These are phyloP conservation scores for Apotomis turbidana DNA, from an alignment of 2,888 invertebrate genomes.

Conservation along the genomic window DNA sequence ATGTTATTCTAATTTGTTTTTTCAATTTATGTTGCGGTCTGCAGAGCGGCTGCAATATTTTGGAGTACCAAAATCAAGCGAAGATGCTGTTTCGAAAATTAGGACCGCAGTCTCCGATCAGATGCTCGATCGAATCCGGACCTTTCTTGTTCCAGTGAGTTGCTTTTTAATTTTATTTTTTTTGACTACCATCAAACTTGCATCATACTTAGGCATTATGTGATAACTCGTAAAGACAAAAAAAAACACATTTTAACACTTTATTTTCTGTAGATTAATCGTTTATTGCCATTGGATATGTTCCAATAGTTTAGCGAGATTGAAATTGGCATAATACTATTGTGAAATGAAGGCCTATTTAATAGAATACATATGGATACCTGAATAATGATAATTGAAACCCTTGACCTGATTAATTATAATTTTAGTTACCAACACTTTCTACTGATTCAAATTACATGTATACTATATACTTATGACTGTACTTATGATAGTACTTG, in stretches of 20 bases:
- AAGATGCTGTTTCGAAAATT: conserved; percentile 99
- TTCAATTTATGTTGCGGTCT: conserved; percentile 66
- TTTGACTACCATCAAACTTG: background rate
- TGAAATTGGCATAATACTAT: conserved; percentile 1
- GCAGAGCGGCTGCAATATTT: conserved; percentile 95
- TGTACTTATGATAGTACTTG: too few relatives aligned
- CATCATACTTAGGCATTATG: background rate
- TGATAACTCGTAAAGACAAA: background rate
- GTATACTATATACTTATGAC: too few relatives aligned
- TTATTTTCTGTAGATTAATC: conserved; percentile 14
- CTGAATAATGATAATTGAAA: background rate
- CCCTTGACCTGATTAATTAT: background rate
- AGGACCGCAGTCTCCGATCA: conserved; percentile 93
- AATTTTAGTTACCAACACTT: too few relatives aligned
- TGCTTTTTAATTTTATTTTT: conserved; percentile 63
- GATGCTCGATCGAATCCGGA: conserved; percentile 98
- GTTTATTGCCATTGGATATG: background rate
- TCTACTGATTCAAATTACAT: too few relatives aligned
- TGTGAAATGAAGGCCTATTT: background rate
- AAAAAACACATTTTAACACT: background rate
- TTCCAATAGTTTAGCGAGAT: background rate
- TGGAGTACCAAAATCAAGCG: conserved; percentile 99
- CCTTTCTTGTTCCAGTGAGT: conserved; percentile 99
- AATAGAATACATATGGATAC: conserved; percentile 11
- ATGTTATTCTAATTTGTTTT: conserved; percentile 36